phyloP scores from a whole-genome alignment of 1,140 invertebrate species.

The Philopotamus ludificatus region DNA sequence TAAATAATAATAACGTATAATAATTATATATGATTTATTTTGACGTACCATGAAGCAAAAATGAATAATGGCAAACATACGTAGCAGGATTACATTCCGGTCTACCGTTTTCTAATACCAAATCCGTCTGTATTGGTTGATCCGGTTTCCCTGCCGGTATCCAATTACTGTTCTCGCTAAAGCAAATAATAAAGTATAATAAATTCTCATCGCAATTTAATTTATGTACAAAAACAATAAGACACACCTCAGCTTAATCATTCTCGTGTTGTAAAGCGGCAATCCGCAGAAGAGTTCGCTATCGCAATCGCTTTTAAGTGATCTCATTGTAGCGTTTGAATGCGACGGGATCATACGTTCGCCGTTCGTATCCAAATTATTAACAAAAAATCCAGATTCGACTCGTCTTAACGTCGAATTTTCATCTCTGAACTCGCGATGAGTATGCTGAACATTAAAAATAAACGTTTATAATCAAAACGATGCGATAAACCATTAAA shows the following conservation, averaged over 20 bases:
- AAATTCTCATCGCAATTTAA: neutral
- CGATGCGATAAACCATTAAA: neutral
- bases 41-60: neutral
- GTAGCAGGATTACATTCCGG: neutral
- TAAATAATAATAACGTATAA: neutral
- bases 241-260: neutral
- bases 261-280: conserved; percentile 27
- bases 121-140: neutral
- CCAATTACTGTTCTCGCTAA: conserved; percentile 15
- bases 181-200: neutral
- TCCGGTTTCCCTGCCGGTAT: conserved; percentile 1
- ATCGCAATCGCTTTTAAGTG: conserved; percentile 30
- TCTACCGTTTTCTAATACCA: neutral
- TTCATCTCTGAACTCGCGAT: conserved; percentile 31
- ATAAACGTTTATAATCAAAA: neutral
- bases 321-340: neutral
- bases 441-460: conserved; percentile 26
- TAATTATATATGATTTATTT: neutral
- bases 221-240: neutral
- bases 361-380: conserved; percentile 36
- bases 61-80: neutral
- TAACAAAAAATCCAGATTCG: conserved; percentile 35
- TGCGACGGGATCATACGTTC: conserved; percentile 23
- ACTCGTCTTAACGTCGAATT: neutral
- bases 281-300: conserved; percentile 35